Evolutionary conservation across 2,888 invertebrate species (phyloP).

Genomic region (Dicyrtoma fusca): DNA sequence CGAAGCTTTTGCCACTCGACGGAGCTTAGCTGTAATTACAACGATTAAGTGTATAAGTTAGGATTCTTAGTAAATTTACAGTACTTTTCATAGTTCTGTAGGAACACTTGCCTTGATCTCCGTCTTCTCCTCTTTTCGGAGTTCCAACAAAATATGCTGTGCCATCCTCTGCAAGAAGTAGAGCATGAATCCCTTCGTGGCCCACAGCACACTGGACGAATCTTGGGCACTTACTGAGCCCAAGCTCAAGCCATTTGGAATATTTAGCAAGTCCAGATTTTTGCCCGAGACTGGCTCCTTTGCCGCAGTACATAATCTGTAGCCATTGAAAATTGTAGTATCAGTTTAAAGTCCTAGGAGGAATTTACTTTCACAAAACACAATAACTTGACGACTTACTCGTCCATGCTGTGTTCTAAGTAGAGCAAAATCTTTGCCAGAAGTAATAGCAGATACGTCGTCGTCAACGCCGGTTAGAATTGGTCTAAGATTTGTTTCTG

Average conservation of each 20-base stretch:
- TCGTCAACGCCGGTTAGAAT: constrained; percentile 71
- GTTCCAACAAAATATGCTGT: constrained; percentile 84
- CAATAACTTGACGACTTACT: constrained; percentile 72
- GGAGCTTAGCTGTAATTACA: constrained; percentile 63
- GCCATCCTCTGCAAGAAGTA: constrained; percentile 91
- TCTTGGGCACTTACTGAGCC: constrained; percentile 73
- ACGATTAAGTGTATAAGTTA: not conserved
- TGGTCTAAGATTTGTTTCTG: constrained; percentile 63
- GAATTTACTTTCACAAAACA: constrained; percentile 84
- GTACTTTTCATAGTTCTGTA: not conserved
- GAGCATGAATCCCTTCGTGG: constrained; percentile 89
- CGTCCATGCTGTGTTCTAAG: constrained; percentile 83
- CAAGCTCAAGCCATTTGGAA: constrained; percentile 63
- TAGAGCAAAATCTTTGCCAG: constrained; percentile 89
- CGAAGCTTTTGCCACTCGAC: constrained; percentile 84
- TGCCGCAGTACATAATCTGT: constrained; percentile 82
- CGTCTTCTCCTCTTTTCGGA: constrained; percentile 90
- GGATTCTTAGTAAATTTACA: not conserved
- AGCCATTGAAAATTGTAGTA: no score
- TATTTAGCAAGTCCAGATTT: constrained; percentile 62
- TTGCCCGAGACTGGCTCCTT: constrained; percentile 81
- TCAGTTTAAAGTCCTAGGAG: constrained; percentile 69
- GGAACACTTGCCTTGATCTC: constrained; percentile 69
- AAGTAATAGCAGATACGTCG: constrained; percentile 74
- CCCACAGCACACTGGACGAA: constrained; percentile 82